phyloP scores from a whole-genome alignment of 2,888 invertebrate species.

The Oegoconia quadripuncta region DNA sequence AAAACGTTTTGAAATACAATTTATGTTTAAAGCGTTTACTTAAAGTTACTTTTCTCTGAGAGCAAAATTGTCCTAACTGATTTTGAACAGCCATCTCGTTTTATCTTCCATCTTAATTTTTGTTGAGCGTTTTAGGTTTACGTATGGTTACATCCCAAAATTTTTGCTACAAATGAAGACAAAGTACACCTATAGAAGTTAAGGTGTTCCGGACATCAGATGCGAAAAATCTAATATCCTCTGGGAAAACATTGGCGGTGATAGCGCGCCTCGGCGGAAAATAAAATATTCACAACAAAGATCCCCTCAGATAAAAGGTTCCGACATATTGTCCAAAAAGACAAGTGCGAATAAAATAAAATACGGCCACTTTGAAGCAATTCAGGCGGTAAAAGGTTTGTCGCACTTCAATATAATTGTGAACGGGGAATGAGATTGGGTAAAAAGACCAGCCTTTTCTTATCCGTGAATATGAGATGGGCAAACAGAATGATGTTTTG shows the following conservation, averaged over 20 bases:
- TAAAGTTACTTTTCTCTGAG: too few relatives aligned
- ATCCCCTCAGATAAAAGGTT: conserved; percentile 35
- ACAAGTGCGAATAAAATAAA: conserved; percentile 15
- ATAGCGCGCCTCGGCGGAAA: conserved; percentile 43
- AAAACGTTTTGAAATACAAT: too few relatives aligned
- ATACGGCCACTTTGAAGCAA: conserved; percentile 1
- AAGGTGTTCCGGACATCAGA: conserved; percentile 29
- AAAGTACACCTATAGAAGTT: conserved; percentile 32
- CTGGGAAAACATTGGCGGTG: conserved; percentile 47
- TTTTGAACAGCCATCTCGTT: too few relatives aligned
- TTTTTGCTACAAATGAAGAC: conserved; percentile 41
- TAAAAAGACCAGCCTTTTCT: too few relatives aligned
- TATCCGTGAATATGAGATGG: too few relatives aligned
- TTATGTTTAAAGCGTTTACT: too few relatives aligned
- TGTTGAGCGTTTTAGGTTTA: too few relatives aligned
- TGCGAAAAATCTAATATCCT: conserved; percentile 57
- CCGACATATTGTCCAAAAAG: conserved; percentile 28
- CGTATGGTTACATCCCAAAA: too few relatives aligned
- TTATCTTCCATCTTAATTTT: too few relatives aligned
- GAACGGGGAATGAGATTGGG: too few relatives aligned
- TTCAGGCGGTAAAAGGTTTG: neutral
- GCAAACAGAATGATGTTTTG: too few relatives aligned
- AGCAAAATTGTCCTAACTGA: too few relatives aligned
- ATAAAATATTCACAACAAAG: conserved; percentile 55
- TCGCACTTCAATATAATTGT: neutral